These are phyloP conservation scores for Aurelia sp. DNA, from an alignment of 30 jellyfish, hydroid and myxozoan species.

Conservation along the genomic window DNA sequence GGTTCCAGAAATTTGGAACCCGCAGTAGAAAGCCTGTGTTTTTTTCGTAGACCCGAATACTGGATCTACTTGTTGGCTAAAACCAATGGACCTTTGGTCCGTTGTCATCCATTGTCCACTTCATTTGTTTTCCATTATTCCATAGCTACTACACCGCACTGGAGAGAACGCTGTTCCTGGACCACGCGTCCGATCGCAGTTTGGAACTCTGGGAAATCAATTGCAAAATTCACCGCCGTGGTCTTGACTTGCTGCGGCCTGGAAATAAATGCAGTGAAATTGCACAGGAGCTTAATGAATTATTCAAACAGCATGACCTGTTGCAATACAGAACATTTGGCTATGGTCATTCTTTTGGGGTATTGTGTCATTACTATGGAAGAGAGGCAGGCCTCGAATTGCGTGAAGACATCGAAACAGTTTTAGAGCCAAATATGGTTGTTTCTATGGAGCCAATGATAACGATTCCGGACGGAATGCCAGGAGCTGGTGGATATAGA, in stretches of 20 bases:
- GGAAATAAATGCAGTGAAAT: constrained; percentile 84
- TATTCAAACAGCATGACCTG: constrained; percentile 74
- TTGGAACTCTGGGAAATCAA: constrained; percentile 85
- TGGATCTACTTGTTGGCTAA: too few species aligned
- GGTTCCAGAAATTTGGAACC: too few species aligned
- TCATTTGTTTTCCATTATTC: not conserved
- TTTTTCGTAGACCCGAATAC: too few species aligned
- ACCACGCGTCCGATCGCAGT: constrained; percentile 69
- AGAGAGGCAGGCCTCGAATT: constrained; percentile 97
- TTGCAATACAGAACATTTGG: constrained; percentile 87
- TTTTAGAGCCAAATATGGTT: constrained; percentile 88
- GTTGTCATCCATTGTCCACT: too few species aligned
- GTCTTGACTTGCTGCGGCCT: constrained; percentile 79
- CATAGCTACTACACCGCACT: constrained; percentile 88
- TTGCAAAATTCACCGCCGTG: constrained; percentile 85
- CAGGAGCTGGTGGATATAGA: constrained; percentile 97
- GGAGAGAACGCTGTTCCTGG: constrained; percentile 83
- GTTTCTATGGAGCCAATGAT: constrained; percentile 97
- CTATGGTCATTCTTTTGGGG: constrained; percentile 93
- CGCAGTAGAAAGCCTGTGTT: too few species aligned
- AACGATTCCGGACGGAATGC: constrained; percentile 92
- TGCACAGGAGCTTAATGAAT: constrained; percentile 89
- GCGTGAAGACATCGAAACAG: constrained; percentile 93
- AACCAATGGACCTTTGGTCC: too few species aligned
- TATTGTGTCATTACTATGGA: constrained; percentile 86